Base-by-base conservation (phyloP, 2,113 vertebrate genomes). In the Nyctereutes procyonoides region DNA sequence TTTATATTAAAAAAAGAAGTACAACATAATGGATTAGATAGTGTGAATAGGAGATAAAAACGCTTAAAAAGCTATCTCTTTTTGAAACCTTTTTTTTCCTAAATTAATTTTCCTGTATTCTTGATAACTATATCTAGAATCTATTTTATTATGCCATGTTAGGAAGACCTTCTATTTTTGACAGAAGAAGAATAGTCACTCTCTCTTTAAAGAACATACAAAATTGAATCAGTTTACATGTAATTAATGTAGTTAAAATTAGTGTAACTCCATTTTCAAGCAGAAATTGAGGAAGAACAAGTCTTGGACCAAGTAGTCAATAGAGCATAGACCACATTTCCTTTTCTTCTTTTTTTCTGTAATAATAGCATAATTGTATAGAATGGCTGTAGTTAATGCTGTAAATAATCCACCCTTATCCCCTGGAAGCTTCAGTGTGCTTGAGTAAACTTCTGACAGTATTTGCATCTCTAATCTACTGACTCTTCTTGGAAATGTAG, bases 221-320 rank as follows among this genome's bases (percentile, higher is more conserved):
- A 56, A 79, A 93, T 26, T 48, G 24, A 76, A 26, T 77, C 80
- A 86, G 43, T 77, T 86, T 77, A 77, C 35, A 7, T 74, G 71
- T 43, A 74, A 8, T 43, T 43, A 28, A 28, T 62, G 35, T 74
- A 74, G 35, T 62, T 74, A 84, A 84, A 62, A 35, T 62, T 62
- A 60, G 48, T 43, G 24, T 77, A 30, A 76, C 19, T 43, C 43
- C 38, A 26, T 77, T 63, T 76, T 86, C n/a, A 67, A 84, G 65
- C 19, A 84, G n/a, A 92, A 92, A 73, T 73, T 58, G 79, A 92
- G 55, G 53, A 73, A 84, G 67, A 93, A 53, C 56, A 93, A 74
- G 80, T 74, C 53, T 11, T 63, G 11, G 43, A 62, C 22, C 55
- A 84, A 62, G 58, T 84, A 74, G 65, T 65, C 30, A 22, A 20